These are phyloP conservation scores for Drosophila parabipectinata DNA, from an alignment of 1,140 invertebrate species.

Conservation along the genomic window DNA sequence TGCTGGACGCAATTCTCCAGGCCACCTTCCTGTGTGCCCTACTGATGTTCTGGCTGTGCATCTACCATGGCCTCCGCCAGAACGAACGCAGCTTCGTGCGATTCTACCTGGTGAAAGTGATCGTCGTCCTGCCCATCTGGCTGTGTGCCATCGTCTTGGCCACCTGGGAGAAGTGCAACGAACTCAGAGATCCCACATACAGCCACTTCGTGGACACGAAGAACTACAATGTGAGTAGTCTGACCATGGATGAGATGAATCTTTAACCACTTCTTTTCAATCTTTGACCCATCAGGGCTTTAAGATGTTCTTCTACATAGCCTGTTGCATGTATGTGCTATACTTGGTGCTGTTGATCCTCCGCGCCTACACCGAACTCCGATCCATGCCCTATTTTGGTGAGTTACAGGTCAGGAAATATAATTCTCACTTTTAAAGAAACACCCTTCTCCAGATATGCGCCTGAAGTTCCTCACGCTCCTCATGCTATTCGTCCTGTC, in stretches of 20 bases:
- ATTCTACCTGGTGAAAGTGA: conserved; percentile 96
- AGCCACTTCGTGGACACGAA: conserved; percentile 94
- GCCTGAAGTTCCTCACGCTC: conserved; percentile 95
- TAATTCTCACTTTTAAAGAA: background rate
- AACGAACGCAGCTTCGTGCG: conserved; percentile 93
- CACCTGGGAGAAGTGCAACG: conserved; percentile 95
- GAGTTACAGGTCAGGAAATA: conserved; percentile 73
- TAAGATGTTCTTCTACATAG: conserved; percentile 95
- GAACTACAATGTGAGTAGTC: conserved; percentile 92
- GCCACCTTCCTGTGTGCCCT: conserved; percentile 94
- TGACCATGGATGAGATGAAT: background rate
- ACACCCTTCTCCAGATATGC: conserved; percentile 88
- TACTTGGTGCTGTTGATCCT: conserved; percentile 94
- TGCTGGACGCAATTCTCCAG: conserved; percentile 95
- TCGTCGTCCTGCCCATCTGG: conserved; percentile 95
- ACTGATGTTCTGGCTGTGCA: conserved; percentile 94
- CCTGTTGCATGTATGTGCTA: conserved; percentile 92
- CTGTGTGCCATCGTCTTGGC: conserved; percentile 92
- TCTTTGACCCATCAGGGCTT: conserved; percentile 85
- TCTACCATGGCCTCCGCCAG: conserved; percentile 97
- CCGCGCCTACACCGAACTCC: conserved; percentile 95
- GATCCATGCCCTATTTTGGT: conserved; percentile 99
- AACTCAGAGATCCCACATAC: conserved; percentile 95
- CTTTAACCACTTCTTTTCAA: background rate
- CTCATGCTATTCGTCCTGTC: conserved; percentile 93